Evolutionary conservation across 2,888 invertebrate genomes (phyloP).

Genomic region (Drosophila ochracea): DNA sequence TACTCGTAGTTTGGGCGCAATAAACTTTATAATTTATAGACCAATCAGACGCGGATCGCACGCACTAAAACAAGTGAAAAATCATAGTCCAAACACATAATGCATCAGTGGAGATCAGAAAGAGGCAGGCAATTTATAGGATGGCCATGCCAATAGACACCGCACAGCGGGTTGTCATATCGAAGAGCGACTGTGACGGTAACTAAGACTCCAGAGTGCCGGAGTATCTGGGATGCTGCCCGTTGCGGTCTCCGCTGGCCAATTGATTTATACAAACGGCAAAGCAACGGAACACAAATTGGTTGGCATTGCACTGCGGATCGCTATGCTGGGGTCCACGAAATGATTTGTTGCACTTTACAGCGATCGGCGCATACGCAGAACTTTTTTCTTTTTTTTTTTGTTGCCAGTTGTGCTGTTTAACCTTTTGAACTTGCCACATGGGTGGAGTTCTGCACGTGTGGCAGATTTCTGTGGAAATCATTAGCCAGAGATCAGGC

Average conservation of each 20-base stretch:
- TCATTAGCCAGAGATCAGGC: constrained; percentile 63
- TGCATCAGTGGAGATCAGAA: constrained; percentile 68
- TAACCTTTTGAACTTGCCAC: constrained; percentile 80
- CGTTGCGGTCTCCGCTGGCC: constrained; percentile 45
- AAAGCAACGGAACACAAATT: constrained; percentile 82
- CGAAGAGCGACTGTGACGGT: constrained; percentile 49
- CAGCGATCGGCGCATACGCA: constrained; percentile 77
- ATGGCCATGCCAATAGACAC: constrained; percentile 75
- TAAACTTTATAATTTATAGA: constrained; percentile 77
- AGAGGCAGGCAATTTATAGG: constrained; percentile 73
- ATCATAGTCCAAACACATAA: constrained; percentile 80
- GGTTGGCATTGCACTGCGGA: constrained; percentile 58
- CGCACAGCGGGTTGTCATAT: constrained; percentile 83
- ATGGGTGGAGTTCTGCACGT: constrained; percentile 55
- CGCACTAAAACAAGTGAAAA: constrained; percentile 79
- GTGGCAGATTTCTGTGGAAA: constrained; percentile 61
- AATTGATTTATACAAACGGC: constrained; percentile 82
- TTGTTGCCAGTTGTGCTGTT: constrained; percentile 53
- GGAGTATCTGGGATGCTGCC: constrained; percentile 11
- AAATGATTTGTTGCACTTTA: constrained; percentile 76
- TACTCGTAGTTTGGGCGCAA: constrained; percentile 54
- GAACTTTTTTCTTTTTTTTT: constrained; percentile 45
- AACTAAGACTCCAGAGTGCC: constrained; percentile 31
- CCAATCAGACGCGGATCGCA: constrained; percentile 72
- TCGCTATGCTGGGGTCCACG: constrained; percentile 27